These are phyloP conservation scores for Xiphophorus couchianus DNA, from an alignment of 2,113 vertebrate species.

Conservation along the genomic window DNA sequence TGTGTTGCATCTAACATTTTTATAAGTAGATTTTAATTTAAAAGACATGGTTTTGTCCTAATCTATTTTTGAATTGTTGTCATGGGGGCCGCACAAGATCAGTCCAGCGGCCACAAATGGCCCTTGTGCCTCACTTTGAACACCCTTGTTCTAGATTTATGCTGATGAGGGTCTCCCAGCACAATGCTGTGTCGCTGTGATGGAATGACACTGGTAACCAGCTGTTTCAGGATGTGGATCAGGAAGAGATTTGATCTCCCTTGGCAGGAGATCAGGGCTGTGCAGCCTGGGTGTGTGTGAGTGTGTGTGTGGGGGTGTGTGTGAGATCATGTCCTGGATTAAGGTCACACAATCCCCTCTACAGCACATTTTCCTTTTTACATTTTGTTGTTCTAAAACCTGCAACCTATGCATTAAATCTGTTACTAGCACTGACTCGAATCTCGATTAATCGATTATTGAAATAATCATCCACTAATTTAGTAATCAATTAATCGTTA, in stretches of 20 bases:
- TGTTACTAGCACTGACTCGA: background rate
- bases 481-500: too few species aligned
- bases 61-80: too few species aligned
- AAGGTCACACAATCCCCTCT: constrained; percentile 56
- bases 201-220: constrained; percentile 46
- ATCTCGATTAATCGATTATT: too few species aligned
- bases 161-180: background rate
- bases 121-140: too few species aligned
- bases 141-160: background rate
- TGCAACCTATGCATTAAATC: background rate
- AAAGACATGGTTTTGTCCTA: too few species aligned
- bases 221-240: constrained; percentile 67
- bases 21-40: too few species aligned
- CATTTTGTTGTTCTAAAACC: constrained; percentile 6
- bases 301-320: background rate
- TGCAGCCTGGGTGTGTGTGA: constrained; percentile 11
- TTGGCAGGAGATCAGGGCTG: constrained; percentile 31
- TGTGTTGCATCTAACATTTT: too few species aligned
- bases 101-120: too few species aligned
- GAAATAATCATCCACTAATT: too few species aligned
- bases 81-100: too few species aligned
- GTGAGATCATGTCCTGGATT: constrained; percentile 44
- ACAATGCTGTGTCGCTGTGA: constrained; percentile 12
- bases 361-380: constrained; percentile 7
- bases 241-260: constrained; percentile 68